Base-by-base conservation (phyloP, 2,888 invertebrate genomes). In the Calameuta filiformis region DNA sequence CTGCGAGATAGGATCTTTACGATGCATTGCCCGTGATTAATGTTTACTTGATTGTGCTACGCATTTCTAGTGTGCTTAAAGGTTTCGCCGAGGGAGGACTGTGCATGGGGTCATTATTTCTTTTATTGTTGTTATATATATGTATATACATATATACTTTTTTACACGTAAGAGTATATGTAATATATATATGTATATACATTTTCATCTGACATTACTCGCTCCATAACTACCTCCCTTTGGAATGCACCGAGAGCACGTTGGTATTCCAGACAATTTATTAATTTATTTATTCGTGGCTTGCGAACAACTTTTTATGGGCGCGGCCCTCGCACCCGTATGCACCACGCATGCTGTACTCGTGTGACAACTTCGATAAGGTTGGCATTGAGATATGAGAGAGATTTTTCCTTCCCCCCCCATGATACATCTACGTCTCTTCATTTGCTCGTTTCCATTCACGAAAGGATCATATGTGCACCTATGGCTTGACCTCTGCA, bases 401-500 rank as follows among this genome's bases (percentile, higher is more conserved):
- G 56, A 56, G 56, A 56, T 56, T 23, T 56, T 56, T 56, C 56
- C 23, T 9, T 9, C 56, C 12, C 40, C 15, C 15, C 9, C 15
- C 37, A 56, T 56, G 56, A 56, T 56, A 56, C 23, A 56, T 23
- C 23, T 9, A 23, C 23, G 23, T 56, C 56, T 56, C 56, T 56
- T 56, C 23, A 56, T 56, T 56, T 56, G 56, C 56, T 56, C 56
- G 15, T 56, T 15, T 56, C 9, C 6, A 56, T 56, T 56, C 56
- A 56, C 56, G 56, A 56, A 56, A 56, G 56, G 2, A 23, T 56
- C 56, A 56, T 56, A 56, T 9, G 23, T 56, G 56, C 56, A 56
- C 56, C 56, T 56, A 23, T 56, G 56, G 85, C 89, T 87, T 88
- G 87, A 87, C 87, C 88, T 80, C 84, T 82, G 83, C 84, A 78